Evolutionary conservation across 1,140 invertebrate species (phyloP).

Genomic region (Drosophila micromelanica): DNA sequence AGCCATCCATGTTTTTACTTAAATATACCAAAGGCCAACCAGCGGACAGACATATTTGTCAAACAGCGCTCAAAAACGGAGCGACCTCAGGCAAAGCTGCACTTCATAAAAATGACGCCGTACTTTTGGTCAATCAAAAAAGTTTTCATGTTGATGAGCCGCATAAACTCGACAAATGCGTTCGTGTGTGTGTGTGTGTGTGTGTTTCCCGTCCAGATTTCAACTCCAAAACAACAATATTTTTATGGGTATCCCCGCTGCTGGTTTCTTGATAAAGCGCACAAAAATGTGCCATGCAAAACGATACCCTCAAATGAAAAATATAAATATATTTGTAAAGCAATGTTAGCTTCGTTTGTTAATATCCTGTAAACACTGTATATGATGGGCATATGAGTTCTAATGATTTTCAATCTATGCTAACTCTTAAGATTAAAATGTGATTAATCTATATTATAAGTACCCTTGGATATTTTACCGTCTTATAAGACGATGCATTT

Average conservation of each 20-base stretch:
- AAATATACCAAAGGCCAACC: conserved; percentile 48
- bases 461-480: conserved; percentile 9
- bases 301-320: conserved; percentile 61
- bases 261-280: conserved; percentile 56
- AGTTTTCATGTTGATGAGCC: conserved; percentile 46
- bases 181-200: not conserved
- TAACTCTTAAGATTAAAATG: too few species aligned
- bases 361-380: not conserved
- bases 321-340: conserved; percentile 48
- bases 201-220: not conserved
- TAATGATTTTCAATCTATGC: too few species aligned
- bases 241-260: conserved; percentile 15
- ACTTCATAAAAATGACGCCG: conserved; percentile 39
- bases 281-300: conserved; percentile 67
- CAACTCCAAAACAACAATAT: conserved; percentile 22
- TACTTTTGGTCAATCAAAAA: conserved; percentile 46
- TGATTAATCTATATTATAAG: too few species aligned
- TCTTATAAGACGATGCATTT: not conserved
- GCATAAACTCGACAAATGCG: conserved; percentile 12
- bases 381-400: not conserved
- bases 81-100: conserved; percentile 11
- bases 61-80: conserved; percentile 10
- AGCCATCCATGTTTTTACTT: conserved; percentile 22
- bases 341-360: conserved; percentile 1
- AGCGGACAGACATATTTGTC: conserved; percentile 17